Evolutionary conservation across 1,140 invertebrate species (phyloP), one percentile per base, ranked within the genome.

Genomic region (Cydia pomonella): DNA sequence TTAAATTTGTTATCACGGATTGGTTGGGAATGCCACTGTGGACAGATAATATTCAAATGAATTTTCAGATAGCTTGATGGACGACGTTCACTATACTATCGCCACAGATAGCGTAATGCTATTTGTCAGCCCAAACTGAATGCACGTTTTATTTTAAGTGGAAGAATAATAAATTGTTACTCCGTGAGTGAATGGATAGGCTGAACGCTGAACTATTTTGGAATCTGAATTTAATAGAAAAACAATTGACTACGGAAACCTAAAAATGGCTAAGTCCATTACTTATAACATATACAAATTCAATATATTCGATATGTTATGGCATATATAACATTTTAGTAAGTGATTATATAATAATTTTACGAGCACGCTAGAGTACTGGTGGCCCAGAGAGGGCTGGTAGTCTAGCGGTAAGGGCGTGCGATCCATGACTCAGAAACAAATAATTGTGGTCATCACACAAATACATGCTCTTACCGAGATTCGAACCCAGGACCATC

Each of bases 1-100:
- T 50, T 5, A 50, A 4, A 4, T 16, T n/a, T 21, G 2, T 23
- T 59, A 21, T 59, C 29, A 12, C 2, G 3, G 6, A 69, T 69
- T 23, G 62, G 64, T 33, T 38, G 27, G 5, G 64, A 69, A 33
- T 69, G n/a, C 64, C 21, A 23, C 64, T 69, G 64, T 33, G 64
- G n/a, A 38, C 18, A 74, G 77, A 75, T 78, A 78, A 73, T 78
- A 78, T 78, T 75, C 77, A 75, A 78, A 74, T 74, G 64, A 72
- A 72, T 53, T 73, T 62, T 27, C 72, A 73, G 73, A 77, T 74
- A 72, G 62, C 64, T 69, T 69, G 64, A 71, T 73, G 66, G 50
- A 77, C 62, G 73, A 72, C 73, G 41, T 59, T 66, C 66, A 18
- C 64, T 69, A 41, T 33, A 69, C 64, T 38, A 69, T 69, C 64